These are phyloP conservation scores for Apis laboriosa DNA, from an alignment of 1,140 invertebrate species.

Conservation along the genomic window DNA sequence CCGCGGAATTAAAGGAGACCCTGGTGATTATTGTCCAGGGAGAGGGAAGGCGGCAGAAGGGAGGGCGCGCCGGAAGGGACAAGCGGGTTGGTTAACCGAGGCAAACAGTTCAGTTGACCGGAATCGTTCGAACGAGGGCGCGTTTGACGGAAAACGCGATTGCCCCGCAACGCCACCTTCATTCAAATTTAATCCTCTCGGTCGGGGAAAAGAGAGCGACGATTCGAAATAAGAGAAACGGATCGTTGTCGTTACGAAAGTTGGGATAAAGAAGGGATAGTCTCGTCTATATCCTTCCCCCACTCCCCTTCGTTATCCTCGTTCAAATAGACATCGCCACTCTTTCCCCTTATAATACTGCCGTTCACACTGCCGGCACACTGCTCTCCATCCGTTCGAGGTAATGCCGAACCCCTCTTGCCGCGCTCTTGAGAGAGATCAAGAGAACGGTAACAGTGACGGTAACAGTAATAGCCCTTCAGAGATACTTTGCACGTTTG, in stretches of 20 bases:
- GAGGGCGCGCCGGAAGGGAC: too few relatives aligned
- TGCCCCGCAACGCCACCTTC: too few relatives aligned
- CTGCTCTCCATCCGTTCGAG: conserved; percentile 49
- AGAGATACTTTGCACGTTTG: conserved; percentile 55
- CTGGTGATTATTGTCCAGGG: conserved; percentile 66
- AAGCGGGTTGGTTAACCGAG: too few relatives aligned
- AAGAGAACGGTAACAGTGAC: conserved; percentile 55
- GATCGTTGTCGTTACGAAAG: too few relatives aligned
- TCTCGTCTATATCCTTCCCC: conserved; percentile 20
- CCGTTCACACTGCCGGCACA: conserved; percentile 51
- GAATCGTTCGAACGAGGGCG: too few relatives aligned
- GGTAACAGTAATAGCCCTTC: conserved; percentile 59
- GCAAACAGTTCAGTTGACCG: too few relatives aligned
- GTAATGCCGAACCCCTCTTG: conserved; percentile 41
- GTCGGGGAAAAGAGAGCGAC: too few relatives aligned
- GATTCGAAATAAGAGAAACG: too few relatives aligned
- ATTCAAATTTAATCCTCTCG: fast-evolving
- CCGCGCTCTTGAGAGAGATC: conserved; percentile 53
- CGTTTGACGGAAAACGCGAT: too few relatives aligned
- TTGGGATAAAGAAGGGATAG: too few relatives aligned
- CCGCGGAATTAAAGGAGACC: conserved; percentile 71
- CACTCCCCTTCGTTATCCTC: conserved; percentile 38
- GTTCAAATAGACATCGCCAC: conserved; percentile 60
- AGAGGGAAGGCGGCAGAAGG: too few relatives aligned
- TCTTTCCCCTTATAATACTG: conserved; percentile 58